Conservation (phyloP, 35 echinoderm and acorn worm species). For the Heliocidaris erythrogramma region DNA sequence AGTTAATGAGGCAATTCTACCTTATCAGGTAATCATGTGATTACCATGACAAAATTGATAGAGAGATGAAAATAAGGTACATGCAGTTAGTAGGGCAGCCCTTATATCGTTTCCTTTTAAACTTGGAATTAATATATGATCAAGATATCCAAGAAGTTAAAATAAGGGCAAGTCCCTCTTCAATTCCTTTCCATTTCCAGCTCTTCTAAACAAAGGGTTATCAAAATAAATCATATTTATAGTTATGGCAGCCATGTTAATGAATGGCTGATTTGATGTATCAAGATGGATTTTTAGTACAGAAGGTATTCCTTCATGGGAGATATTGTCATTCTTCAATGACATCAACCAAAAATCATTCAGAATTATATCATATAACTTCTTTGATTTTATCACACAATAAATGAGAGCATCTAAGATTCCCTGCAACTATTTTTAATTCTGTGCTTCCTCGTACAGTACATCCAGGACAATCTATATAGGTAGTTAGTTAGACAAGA, state of each 20-base stretch:
- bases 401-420: conserved; percentile 11
- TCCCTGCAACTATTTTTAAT: neutral
- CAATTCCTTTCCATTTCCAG: too few species aligned
- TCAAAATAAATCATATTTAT: neutral
- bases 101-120: neutral
- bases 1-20: neutral
- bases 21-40: neutral
- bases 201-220: neutral
- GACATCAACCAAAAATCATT: neutral
- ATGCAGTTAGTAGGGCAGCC: too few species aligned
- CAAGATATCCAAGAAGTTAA: too few species aligned
- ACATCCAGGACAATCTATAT: neutral
- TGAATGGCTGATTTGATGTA: neutral
- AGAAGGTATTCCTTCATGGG: neutral
- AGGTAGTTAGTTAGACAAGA: neutral
- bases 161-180: too few species aligned
- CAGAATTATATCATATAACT: neutral
- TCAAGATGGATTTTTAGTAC: neutral
- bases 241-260: neutral
- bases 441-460: neutral
- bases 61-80: neutral
- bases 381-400: neutral
- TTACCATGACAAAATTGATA: neutral
- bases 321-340: neutral
- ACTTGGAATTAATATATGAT: neutral